Base-by-base conservation (phyloP, 2,888 invertebrate genomes). In the Meta bourneti region DNA sequence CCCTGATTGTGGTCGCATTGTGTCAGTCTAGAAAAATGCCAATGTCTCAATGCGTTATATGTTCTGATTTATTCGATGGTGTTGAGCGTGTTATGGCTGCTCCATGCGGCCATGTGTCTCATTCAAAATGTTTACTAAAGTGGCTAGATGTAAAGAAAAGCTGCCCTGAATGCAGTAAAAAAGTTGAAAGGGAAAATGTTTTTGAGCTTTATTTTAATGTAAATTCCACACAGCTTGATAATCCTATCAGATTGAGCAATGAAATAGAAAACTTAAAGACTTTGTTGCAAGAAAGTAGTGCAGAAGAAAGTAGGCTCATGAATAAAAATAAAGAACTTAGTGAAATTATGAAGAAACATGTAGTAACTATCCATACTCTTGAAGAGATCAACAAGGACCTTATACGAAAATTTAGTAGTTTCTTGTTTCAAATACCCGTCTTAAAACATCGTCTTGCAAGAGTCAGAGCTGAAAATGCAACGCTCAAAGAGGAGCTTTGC, bases 81-180 rank as follows among this genome's bases (percentile, higher is more conserved):
- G 34, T 9, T 1, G 16, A 34, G n/a, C 54, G 61, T 61, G 61
- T 79, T 20, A 34, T 34, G 11, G 13, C 79, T 61, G 54, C 61
- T 7, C 61, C 49, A 7, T 79, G 79, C 13, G 79, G 79, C 0
- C 79, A 79, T 79, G 34, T 79, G 4, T 79, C 19, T 7, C 79
- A 79, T 61, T 13, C 11, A 13, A 69, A 9, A 34, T 79, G 79
- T 79, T 13, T 79, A 7, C 1, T 34, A 6, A 20, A 34, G 13
- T 79, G 79, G 79, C 20, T 79, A 61, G 61, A 61, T 13, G 54
- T 6, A 16, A 20, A 34, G 7, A 34, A 61, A 13, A 61, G 61
- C 34, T 79, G 79, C 16, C 79, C 79, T 34, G 61, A 79, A 61
- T 79, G 79, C 34, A 34, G 79, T 61, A 20, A 13, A 6, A 11